Base-by-base conservation (phyloP, 2,888 invertebrate genomes). In the Brachyopa scutellaris region DNA sequence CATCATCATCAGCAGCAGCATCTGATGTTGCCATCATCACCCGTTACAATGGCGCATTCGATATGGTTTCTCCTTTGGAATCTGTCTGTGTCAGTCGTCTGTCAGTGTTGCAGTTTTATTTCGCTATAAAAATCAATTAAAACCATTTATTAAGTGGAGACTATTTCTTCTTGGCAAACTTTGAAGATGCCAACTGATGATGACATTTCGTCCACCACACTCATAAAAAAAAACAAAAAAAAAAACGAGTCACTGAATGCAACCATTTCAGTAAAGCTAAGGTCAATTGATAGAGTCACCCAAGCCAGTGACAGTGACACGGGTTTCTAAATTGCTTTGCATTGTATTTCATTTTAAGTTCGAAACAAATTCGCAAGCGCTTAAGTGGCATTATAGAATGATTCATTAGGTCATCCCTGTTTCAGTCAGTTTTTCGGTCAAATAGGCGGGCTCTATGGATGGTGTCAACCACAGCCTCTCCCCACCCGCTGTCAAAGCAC, bases 231-330 rank as follows among this genome's bases (percentile, higher is more conserved):
- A n/a, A n/a, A n/a, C n/a, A n/a, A n/a, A n/a, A n/a, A n/a, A 9
- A 13, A 13, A 19, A 6, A 17, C 31, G 17, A 49, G 21, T n/a
- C 23, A 29, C 38, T 45, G 23, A 45, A 33, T 77, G 62, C 77
- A 70, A 23, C 47, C 26, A 70, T 72, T 79, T 66, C 9, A 73
- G 26, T 9, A 49, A 69, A 57, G 55, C 19, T 47, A 26, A 47
- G 67, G 79, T 80, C 79, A 80, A 80, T 74, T 80, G 74, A 36
- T 23, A 9, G 33, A 73, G 72, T 78, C 66, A 64, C 15, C n/a
- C n/a, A 62, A 55, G 73, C 57, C 70, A 70, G 64, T 9, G n/a
- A 9, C 17, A 47, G n/a, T 19, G 9, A 26, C 53, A 62, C 13
- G 21, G 29, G n/a, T 49, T 29, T 47, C n/a, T n/a, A n/a, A n/a